Evolutionary conservation across 37 sponge, comb jelly and placozoan species (phyloP).

Genomic region (Oopsacas minuta): DNA sequence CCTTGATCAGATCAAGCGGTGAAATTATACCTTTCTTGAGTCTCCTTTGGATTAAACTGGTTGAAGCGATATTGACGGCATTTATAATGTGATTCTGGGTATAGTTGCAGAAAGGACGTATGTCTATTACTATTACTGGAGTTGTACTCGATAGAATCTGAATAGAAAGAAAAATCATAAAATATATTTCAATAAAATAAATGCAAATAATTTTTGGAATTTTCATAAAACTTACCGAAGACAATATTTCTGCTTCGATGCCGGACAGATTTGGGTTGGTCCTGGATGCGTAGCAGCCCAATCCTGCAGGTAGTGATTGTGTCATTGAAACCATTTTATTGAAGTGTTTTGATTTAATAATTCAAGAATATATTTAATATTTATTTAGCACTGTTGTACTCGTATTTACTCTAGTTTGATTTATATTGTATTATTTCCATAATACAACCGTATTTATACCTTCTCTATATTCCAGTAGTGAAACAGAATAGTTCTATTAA

Average conservation of each 20-base stretch:
- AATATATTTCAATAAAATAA: neutral
- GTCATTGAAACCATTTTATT: neutral
- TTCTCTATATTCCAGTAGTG: too few species aligned
- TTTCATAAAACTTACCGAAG: neutral
- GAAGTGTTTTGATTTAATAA: neutral
- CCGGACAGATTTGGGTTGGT: neutral
- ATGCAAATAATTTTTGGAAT: too few species aligned
- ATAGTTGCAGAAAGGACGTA: neutral
- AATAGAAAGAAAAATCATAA: constrained; percentile 10
- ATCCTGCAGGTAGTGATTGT: neutral
- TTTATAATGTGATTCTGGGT: neutral
- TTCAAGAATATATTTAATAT: neutral
- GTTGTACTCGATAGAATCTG: neutral
- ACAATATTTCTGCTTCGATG: neutral
- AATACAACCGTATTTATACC: too few species aligned
- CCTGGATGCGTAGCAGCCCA: neutral
- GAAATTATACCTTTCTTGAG: neutral
- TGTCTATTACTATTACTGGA: neutral
- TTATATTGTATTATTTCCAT: neutral
- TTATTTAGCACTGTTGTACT: neutral
- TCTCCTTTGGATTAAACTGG: neutral
- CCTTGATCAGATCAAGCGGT: neutral
- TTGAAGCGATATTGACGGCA: neutral
- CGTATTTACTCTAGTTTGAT: neutral
- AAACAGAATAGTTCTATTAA: too few species aligned